Conservation (phyloP, 2,888 invertebrate genomes). For the Masnerella sp. region DNA sequence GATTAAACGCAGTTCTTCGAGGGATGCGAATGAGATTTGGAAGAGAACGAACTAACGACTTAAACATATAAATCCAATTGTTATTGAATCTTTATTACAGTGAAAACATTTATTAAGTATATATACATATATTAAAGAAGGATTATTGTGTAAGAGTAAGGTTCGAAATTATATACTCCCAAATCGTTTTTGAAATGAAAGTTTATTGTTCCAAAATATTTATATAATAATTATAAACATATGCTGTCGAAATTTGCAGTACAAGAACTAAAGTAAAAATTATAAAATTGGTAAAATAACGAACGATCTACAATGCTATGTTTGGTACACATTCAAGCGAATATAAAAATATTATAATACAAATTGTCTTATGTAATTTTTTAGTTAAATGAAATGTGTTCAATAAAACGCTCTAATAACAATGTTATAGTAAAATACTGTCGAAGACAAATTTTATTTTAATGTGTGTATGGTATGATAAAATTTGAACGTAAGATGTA, state of each 20-base stretch:
- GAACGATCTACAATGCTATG: slow-evolving; percentile 17
- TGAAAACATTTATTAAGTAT: too few relatives aligned
- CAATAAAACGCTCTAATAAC: slow-evolving; percentile 20
- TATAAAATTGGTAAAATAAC: slow-evolving; percentile 13
- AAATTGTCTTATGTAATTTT: slow-evolving; percentile 39
- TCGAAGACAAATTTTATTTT: slow-evolving; percentile 17
- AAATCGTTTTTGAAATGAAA: slow-evolving; percentile 49
- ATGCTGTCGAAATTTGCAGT: slow-evolving; percentile 40
- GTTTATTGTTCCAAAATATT: slow-evolving; percentile 53
- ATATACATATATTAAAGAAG: too few relatives aligned
- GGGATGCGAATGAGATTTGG: slow-evolving; percentile 68
- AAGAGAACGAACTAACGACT: slow-evolving; percentile 48
- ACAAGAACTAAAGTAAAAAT: slow-evolving; percentile 29
- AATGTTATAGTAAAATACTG: slow-evolving; percentile 20
- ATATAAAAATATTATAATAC: slow-evolving; percentile 54
- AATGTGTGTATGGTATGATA: slow-evolving; percentile 8
- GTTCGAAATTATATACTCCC: too few relatives aligned
- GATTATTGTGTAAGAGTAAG: too few relatives aligned
- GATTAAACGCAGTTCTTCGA: slow-evolving; percentile 70
- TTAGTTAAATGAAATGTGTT: slow-evolving; percentile 15
- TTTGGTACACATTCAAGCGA: slow-evolving; percentile 33
- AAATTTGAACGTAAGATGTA: slow-evolving; percentile 36
- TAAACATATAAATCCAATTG: slow-evolving; percentile 20
- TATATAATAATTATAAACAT: slow-evolving; percentile 46
- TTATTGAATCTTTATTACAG: background rate